These are phyloP conservation scores for Axea sp. DNA, from an alignment of 2,888 invertebrate species.

Conservation along the genomic window DNA sequence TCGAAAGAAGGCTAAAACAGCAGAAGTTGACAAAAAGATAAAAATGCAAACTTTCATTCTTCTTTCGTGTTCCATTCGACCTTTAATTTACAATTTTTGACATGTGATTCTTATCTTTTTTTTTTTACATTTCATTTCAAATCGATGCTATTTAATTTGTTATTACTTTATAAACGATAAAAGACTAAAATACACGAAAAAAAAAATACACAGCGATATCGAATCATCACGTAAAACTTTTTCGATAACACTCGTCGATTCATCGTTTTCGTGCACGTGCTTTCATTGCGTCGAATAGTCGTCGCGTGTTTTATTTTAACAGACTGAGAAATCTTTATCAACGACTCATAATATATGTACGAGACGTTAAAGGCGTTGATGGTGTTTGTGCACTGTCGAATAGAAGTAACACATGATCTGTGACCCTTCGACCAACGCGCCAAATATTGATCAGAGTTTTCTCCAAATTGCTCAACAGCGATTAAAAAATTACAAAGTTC, in stretches of 20 bases:
- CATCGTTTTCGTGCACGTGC: constrained; percentile 56
- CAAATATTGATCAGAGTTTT: constrained; percentile 55
- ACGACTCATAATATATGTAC: constrained; percentile 57
- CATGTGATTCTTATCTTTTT: too few species aligned
- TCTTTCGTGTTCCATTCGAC: too few species aligned
- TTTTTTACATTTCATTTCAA: too few species aligned
- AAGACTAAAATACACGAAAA: too few species aligned
- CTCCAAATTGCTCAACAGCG: constrained; percentile 31
- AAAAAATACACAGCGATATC: constrained; percentile 43
- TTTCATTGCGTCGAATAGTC: constrained; percentile 35
- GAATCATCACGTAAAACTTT: constrained; percentile 56
- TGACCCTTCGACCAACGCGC: constrained; percentile 64
- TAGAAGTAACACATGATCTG: constrained; percentile 67
- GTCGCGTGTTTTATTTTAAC: constrained; percentile 62
- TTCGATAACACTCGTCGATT: constrained; percentile 58
- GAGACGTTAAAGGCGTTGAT: constrained; percentile 58
- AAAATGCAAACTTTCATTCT: too few species aligned
- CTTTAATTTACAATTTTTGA: too few species aligned
- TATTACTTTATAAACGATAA: too few species aligned
- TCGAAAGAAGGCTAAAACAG: too few species aligned
- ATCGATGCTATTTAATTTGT: too few species aligned
- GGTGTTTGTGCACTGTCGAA: constrained; percentile 66
- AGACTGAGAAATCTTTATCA: constrained; percentile 71
- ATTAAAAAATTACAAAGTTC: constrained; percentile 39
- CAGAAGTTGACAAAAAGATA: too few species aligned